A percentile compares a stretch with the other conserved stretches of the same genome.
Conservation (phyloP, 2,888 invertebrate species). For the Conus canariensis region DNA sequence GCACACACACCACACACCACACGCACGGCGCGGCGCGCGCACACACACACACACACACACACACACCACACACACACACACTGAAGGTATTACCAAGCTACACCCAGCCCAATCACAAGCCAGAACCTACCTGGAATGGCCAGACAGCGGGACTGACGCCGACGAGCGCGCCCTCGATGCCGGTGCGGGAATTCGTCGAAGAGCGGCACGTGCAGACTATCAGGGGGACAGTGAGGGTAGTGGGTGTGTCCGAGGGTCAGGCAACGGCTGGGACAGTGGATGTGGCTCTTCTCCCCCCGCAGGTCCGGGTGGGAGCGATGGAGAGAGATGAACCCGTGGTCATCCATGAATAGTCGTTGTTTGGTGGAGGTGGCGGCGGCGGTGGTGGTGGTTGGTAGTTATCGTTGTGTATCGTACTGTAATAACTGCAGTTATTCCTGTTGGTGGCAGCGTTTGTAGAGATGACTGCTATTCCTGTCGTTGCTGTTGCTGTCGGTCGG, state of each 20-base stretch:
- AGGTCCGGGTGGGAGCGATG: constrained; percentile 35
- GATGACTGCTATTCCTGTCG: not conserved
- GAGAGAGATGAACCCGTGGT: constrained; percentile 24
- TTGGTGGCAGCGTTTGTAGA: not conserved
- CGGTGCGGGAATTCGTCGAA: constrained; percentile 29
- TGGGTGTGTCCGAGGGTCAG: not conserved
- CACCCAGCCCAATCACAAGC: too few species aligned
- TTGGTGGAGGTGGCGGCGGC: not conserved
- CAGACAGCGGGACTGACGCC: constrained; percentile 7
- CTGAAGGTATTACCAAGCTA: too few species aligned
- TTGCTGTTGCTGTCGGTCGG: not conserved
- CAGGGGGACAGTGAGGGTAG: not conserved
- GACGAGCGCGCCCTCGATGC: constrained; percentile 26
- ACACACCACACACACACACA: too few species aligned
- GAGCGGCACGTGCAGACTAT: constrained; percentile 31
- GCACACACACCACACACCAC: too few species aligned
- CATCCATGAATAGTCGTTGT: constrained; percentile 9
- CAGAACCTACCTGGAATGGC: constrained; percentile 2
- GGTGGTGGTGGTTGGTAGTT: not conserved
- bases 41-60: too few species aligned
- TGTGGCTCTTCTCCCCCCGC: not conserved
- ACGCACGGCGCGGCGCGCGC: too few species aligned
- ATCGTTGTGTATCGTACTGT: not conserved
- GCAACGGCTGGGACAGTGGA: not conserved
- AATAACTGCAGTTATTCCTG: not conserved